Percentiles rank a stretch among this genome's conserved stretches.
Conservation (phyloP, 2,888 invertebrate species). For the Notocelia uddmanniana region DNA sequence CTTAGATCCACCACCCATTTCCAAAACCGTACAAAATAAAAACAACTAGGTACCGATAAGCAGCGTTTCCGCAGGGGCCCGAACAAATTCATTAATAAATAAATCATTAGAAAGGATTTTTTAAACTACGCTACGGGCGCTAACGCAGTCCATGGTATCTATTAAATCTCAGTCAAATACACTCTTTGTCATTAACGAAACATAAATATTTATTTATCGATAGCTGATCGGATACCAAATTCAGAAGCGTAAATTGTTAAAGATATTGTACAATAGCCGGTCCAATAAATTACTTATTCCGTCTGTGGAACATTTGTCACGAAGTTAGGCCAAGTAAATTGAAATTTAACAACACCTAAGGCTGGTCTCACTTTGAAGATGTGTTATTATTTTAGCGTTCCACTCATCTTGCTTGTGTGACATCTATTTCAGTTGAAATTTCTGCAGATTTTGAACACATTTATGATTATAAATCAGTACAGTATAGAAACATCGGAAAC, state of each 20-base stretch:
- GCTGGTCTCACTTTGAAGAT: no score
- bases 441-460: no score
- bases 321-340: no score
- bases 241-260: constrained; percentile 71
- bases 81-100: constrained; percentile 52
- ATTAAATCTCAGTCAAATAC: constrained; percentile 73
- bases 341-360: no score
- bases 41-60: constrained; percentile 47
- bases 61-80: constrained; percentile 39
- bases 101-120: constrained; percentile 48
- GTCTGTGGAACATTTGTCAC: background rate
- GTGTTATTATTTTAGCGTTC: no score
- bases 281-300: background rate
- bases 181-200: constrained; percentile 79
- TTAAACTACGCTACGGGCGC: constrained; percentile 60
- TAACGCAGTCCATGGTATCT: constrained; percentile 63
- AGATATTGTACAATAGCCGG: constrained; percentile 52
- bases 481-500: no score
- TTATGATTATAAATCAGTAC: no score
- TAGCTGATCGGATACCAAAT: constrained; percentile 64
- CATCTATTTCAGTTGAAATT: no score
- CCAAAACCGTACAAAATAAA: constrained; percentile 22
- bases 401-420: no score
- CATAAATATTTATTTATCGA: constrained; percentile 79
- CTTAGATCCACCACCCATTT: no score